Conservation (phyloP, 1,140 invertebrate genomes). For the Argopecten irradians region DNA sequence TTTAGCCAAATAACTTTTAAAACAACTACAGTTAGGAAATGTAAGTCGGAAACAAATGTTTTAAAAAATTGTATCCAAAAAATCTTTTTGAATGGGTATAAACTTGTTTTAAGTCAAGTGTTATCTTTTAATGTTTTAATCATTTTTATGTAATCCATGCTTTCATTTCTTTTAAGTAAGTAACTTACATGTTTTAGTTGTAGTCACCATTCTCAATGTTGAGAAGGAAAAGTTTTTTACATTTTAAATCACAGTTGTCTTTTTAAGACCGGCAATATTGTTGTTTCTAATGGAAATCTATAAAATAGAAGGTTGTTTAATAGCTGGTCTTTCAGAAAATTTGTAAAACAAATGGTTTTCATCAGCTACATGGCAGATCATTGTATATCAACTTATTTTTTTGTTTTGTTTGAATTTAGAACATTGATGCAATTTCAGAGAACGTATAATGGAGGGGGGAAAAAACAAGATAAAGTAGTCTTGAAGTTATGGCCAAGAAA, state of each 20-base stretch:
- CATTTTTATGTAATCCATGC: neutral
- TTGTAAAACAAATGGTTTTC: no score
- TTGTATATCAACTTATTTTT: no score
- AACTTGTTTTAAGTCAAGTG: neutral
- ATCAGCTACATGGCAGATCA: no score
- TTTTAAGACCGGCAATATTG: neutral
- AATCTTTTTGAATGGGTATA: neutral
- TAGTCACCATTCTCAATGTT: no score
- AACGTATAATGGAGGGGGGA: neutral
- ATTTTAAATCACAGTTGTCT: neutral
- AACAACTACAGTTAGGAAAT: no score
- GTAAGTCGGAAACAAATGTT: neutral
- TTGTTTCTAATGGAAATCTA: neutral
- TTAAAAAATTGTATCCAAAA: neutral
- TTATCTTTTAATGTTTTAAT: neutral
- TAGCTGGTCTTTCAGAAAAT: neutral
- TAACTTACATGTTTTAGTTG: neutral
- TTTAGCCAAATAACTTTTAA: no score
- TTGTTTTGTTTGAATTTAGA: neutral
- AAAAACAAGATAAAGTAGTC: neutral
- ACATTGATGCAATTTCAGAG: neutral
- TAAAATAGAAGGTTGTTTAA: neutral
- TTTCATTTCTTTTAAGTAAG: neutral
- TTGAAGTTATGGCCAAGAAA: neutral
- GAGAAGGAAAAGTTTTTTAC: no score